A percentile compares a stretch with the other conserved stretches of the same genome.
phyloP scores from a whole-genome alignment of 2,113 vertebrate species.

The Bujurquina vittata region DNA sequence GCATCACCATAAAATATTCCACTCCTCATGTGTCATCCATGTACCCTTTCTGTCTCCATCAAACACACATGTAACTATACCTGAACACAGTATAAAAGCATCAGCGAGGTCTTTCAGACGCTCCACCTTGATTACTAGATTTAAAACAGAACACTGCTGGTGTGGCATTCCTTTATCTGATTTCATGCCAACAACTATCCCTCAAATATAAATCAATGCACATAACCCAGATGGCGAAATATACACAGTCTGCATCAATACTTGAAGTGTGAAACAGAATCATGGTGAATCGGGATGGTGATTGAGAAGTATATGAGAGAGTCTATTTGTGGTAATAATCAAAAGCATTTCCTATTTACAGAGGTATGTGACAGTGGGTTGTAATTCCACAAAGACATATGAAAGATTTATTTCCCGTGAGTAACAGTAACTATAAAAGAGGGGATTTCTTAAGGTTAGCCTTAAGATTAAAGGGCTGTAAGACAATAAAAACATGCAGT shows the following conservation, averaged over 20 bases:
- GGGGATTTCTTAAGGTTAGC: background rate
- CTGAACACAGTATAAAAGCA: background rate
- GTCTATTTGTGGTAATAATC: background rate
- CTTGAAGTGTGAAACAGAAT: background rate
- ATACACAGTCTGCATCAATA: background rate
- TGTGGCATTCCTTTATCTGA: background rate
- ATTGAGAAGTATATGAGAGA: slow-evolving; percentile 3
- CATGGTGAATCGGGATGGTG: background rate
- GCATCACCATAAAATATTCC: background rate
- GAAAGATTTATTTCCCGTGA: background rate
- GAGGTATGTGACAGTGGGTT: background rate
- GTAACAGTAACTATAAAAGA: background rate
- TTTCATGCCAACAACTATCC: background rate
- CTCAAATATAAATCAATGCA: background rate
- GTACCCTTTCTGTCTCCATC: background rate
- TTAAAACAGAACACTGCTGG: background rate
- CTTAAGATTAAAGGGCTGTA: background rate
- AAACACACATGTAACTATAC: background rate
- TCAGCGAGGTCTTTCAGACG: background rate
- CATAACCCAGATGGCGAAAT: slow-evolving; percentile 4
- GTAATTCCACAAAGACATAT: background rate
- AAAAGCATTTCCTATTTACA: background rate
- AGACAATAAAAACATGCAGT: background rate
- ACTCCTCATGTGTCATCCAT: background rate
- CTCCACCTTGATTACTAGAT: background rate